Percentiles rank a stretch among this genome's conserved stretches.
phyloP scores from a whole-genome alignment of 2,113 vertebrate species.

The Myiopsitta monachus region DNA sequence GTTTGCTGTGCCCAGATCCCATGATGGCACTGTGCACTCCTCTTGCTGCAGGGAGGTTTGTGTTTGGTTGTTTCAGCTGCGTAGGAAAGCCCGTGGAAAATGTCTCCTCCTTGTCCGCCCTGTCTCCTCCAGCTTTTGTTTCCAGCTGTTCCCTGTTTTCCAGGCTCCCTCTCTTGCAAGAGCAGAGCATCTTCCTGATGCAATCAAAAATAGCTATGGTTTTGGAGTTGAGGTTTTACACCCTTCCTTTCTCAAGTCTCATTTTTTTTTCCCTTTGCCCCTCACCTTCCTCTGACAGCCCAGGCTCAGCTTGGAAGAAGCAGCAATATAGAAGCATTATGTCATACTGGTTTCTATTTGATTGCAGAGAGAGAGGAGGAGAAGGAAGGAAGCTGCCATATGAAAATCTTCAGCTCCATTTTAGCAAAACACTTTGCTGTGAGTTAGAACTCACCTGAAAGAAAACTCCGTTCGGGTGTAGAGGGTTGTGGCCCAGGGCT shows the following conservation, averaged over 20 bases:
- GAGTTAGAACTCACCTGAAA: not conserved
- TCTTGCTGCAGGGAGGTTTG: not conserved
- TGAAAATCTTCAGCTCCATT: not conserved
- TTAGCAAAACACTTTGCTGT: not conserved
- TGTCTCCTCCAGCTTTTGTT: conserved; percentile 3
- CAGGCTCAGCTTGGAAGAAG: fast-evolving
- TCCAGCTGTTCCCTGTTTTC: conserved; percentile 34
- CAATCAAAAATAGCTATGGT: not conserved
- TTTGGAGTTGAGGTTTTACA: not conserved
- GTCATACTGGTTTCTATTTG: not conserved
- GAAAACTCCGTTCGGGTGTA: not conserved
- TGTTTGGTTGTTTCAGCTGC: not conserved
- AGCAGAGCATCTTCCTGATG: not conserved
- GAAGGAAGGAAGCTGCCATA: not conserved
- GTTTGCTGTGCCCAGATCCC: not conserved
- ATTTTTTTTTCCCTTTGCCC: not conserved
- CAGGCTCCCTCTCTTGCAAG: not conserved
- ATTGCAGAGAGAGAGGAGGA: not conserved
- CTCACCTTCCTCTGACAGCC: not conserved
- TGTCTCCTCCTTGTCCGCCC: not conserved
- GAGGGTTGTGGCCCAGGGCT: not conserved
- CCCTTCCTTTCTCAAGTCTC: not conserved
- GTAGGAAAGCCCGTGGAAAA: not conserved
- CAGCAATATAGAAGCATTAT: not conserved
- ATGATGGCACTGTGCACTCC: not conserved